Evolutionary conservation across 2,113 vertebrate species (phyloP).

Genomic region (Crocuta crocuta): DNA sequence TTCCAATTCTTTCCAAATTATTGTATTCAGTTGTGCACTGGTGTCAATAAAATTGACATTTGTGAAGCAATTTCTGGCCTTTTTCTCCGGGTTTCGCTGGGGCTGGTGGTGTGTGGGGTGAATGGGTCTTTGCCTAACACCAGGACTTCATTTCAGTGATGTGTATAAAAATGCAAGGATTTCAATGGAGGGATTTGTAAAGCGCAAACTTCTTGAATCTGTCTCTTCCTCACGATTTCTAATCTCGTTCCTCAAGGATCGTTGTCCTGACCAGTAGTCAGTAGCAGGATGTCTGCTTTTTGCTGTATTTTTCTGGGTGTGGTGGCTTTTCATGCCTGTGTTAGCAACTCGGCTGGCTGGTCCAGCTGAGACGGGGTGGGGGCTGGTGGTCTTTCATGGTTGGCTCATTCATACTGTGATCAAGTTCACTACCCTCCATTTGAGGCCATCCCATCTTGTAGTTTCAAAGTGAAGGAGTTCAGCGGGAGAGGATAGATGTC

Average conservation of each 20-base stretch:
- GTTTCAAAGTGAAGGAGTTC: slow-evolving; percentile 42
- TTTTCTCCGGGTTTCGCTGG: slow-evolving; percentile 88
- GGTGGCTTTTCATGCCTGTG: neutral
- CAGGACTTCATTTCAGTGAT: slow-evolving; percentile 76
- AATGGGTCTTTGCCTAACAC: slow-evolving; percentile 77
- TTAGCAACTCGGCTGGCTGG: neutral
- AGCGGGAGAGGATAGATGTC: neutral
- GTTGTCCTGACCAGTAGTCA: neutral
- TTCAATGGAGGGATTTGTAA: neutral
- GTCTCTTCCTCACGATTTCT: slow-evolving; percentile 32
- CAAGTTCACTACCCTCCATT: neutral
- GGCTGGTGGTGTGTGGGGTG: slow-evolving; percentile 82
- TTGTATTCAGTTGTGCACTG: slow-evolving; percentile 93
- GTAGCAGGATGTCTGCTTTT: neutral
- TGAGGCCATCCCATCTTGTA: neutral
- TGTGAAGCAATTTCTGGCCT: slow-evolving; percentile 90
- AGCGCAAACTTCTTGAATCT: neutral
- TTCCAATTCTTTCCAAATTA: slow-evolving; percentile 86
- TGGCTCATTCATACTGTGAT: neutral
- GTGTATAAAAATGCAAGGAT: neutral
- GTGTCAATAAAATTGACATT: slow-evolving; percentile 95
- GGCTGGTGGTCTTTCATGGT: neutral
- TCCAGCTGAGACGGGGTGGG: neutral
- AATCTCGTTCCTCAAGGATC: neutral
- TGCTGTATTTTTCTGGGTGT: neutral